Evolutionary conservation across 1,140 invertebrate species (phyloP), one percentile per base, ranked within the genome.

Genomic region (Cheumatopsyche charites): DNA sequence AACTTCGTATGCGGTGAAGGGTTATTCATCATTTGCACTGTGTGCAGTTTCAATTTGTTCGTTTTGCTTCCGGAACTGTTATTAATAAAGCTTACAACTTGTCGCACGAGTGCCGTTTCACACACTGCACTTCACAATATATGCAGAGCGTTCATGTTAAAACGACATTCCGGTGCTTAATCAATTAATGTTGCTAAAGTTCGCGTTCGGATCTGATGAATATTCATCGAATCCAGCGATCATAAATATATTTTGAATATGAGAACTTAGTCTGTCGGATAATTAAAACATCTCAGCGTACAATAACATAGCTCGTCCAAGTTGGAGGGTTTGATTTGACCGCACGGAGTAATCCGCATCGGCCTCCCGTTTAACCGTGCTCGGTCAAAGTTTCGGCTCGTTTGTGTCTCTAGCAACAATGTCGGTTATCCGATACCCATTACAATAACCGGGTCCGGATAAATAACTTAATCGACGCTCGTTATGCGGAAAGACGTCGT

Each of bases 381-480:
- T 25, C 55, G 55, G 55, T 25, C 55, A 23, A 58, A 58, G 55
- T 58, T 58, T 58, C 23, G 21, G 55, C 12, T 19, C 6, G 55
- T 58, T 58, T 58, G 11, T n/a, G 49, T 19, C 55, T 25, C 55
- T 25, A 21, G 13, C 55, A 58, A 58, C 55, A 58, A 58, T 58
- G 55, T 36, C 9, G n/a, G 29, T 58, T 58, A 58, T 58, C 55
- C 55, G 55, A 58, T 19, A 58, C 55, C 21, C 11, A 25, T 23
- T 12, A 9, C 23, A 58, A 25, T 25, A 58, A 19, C 55, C 21
- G 55, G 3, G 3, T 9, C 9, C 29, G 21, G 55, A 58, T 58
- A 58, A 58, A 58, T 58, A 58, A 58, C 23, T 58, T 58, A 58
- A 58, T 58, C 55, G 55, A 23, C 55, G 55, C 23, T 26, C 55